Percentiles rank a stretch among this genome's conserved stretches.
phyloP scores from a whole-genome alignment of 2,797 vertebrate species.

The Alouatta caraya region DNA sequence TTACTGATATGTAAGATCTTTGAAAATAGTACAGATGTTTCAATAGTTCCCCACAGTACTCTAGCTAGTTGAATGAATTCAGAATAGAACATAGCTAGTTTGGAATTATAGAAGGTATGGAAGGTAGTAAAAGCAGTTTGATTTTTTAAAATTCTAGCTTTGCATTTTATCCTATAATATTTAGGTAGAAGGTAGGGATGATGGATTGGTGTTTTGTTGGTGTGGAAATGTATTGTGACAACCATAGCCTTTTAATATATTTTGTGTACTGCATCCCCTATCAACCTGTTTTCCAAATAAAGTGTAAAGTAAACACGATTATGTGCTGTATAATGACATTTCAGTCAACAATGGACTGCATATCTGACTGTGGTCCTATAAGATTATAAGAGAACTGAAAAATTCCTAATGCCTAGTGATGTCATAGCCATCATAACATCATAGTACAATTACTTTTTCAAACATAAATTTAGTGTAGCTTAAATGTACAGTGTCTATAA shows the following conservation, averaged over 20 bases:
- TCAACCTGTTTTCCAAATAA: background rate
- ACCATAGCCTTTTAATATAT: conserved; percentile 7
- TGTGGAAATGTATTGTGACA: background rate
- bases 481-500: background rate
- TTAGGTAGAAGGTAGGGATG: conserved; percentile 1
- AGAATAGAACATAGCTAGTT: conserved; percentile 36
- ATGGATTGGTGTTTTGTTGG: background rate
- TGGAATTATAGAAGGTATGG: background rate
- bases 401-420: background rate
- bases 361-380: background rate
- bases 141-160: background rate
- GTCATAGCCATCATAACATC: background rate
- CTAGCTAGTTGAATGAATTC: background rate
- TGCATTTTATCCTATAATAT: conserved; percentile 10
- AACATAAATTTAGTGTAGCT: background rate
- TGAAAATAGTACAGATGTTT: background rate
- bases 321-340: background rate
- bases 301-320: background rate
- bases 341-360: background rate
- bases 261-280: background rate
- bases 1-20: background rate
- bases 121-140: background rate
- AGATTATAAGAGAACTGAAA: background rate
- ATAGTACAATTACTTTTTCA: background rate
- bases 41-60: background rate